Base-by-base conservation (phyloP, 2,888 invertebrate genomes). In the Ametastegia equiseti region DNA sequence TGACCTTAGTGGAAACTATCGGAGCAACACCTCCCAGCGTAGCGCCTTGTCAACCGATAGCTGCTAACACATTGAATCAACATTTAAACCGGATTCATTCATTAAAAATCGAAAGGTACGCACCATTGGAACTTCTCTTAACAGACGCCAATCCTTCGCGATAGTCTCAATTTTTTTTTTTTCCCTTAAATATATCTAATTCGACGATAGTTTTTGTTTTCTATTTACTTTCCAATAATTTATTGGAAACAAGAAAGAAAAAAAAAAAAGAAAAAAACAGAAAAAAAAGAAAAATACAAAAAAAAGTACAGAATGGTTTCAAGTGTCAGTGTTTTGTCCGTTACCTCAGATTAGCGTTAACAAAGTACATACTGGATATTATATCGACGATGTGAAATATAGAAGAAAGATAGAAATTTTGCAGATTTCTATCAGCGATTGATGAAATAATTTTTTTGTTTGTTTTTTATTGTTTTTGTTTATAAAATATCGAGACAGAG, bases 111-210 rank as follows among this genome's bases (percentile, higher is more conserved):
- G 87, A 88, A 82, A 88, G 88, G 84, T 88, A 88, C 80, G 87
- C 88, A 73, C 86, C 86, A 77, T 85, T 92, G 81, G 89, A 89
- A 83, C 87, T 88, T 81, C 85, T 89, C 80, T 86, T 91, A 79
- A 91, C 91, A 42, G 89, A 90, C 82, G 88, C 88, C 60, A 90
- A 91, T 83, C 85, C 89, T 47, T 88, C 88, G 81, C 89, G 88
- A 91, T 91, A 91, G 89, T 89, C 86, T 87, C 39, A 36, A 57
- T 54, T 80, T 81, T 79, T 79, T n/a, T n/a, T n/a, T n/a, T n/a
- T n/a, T n/a, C n/a, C n/a, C n/a, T 80, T 50, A 79, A 39, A 19
- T 75, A 65, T 54, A n/a, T 80, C 33, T 69, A 57, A 82, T 81
- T 30, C 78, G 80, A 73, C 19, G 73, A 81, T 80, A 77, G 81